A percentile compares a stretch with the other conserved stretches of the same genome.
Conservation (phyloP, 2,797 vertebrate species). For the Sebastes wilsoni region DNA sequence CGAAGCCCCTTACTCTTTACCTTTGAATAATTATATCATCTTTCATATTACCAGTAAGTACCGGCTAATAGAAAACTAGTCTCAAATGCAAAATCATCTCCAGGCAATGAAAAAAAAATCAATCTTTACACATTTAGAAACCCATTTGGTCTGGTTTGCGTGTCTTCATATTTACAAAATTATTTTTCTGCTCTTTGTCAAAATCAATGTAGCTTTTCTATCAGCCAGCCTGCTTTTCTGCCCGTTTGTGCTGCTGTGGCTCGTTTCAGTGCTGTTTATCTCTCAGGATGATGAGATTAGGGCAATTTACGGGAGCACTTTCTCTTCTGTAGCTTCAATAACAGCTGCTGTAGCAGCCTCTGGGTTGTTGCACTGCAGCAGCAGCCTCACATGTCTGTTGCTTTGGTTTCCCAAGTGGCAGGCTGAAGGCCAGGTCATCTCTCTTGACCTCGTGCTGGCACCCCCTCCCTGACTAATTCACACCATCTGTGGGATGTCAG, state of each 20-base stretch:
- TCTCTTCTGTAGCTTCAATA: conserved; percentile 55
- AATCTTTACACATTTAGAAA: conserved; percentile 76
- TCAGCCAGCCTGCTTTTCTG: conserved; percentile 42
- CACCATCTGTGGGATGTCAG: conserved; percentile 79
- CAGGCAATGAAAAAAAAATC: conserved; percentile 63
- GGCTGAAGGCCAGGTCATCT: conserved; percentile 75
- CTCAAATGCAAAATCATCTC: conserved; percentile 59
- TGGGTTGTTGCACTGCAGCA: conserved; percentile 50
- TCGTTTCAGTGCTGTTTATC: conserved; percentile 58
- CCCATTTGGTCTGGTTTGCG: conserved; percentile 66
- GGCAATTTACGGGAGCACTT: conserved; percentile 56
- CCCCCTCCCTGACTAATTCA: conserved; percentile 71
- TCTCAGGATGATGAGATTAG: conserved; percentile 70
- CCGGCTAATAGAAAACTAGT: conserved; percentile 46
- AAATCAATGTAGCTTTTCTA: conserved; percentile 76
- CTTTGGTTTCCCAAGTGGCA: conserved; percentile 65
- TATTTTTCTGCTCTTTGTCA: conserved; percentile 64
- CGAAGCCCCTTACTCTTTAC: conserved; percentile 16
- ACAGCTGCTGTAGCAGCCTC: conserved; percentile 54
- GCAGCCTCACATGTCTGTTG: conserved; percentile 48
- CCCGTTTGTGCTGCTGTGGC: conserved; percentile 49
- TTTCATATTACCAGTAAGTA: conserved; percentile 56
- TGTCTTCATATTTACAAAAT: conserved; percentile 61
- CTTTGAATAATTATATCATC: conserved; percentile 53
- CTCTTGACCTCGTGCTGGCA: conserved; percentile 74